Conservation (phyloP, 2,113 vertebrate species). For the Narcine bancroftii region DNA sequence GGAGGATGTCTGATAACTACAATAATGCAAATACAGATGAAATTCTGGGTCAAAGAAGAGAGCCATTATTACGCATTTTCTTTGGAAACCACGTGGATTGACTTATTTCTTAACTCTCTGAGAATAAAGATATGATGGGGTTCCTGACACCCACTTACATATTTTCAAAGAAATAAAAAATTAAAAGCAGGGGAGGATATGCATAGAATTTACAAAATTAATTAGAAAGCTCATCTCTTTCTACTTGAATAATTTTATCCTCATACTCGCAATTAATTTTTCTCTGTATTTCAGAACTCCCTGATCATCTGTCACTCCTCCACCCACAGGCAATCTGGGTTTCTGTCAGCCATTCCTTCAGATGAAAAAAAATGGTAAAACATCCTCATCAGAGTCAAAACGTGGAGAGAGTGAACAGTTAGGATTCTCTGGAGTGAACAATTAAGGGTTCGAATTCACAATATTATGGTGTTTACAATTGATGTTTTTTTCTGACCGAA, state of each 20-base stretch:
- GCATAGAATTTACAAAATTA: conserved; percentile 10
- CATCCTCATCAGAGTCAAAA: background rate
- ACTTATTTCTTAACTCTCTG: background rate
- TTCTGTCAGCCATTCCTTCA: background rate
- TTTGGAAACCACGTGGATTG: background rate
- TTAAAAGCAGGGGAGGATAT: background rate
- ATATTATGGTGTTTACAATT: background rate
- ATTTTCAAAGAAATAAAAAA: conserved; percentile 11
- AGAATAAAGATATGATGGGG: background rate
- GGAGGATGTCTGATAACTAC: background rate
- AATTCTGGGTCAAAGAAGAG: background rate
- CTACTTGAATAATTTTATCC: background rate
- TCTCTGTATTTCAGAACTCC: background rate
- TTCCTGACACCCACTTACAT: background rate
- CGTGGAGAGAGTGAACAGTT: background rate
- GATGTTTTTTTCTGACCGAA: background rate
- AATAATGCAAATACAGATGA: conserved; percentile 7
- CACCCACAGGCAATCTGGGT: background rate
- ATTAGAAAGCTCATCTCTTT: background rate
- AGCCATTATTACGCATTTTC: background rate
- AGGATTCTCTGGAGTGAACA: background rate
- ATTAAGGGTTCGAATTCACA: background rate
- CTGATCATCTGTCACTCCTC: background rate
- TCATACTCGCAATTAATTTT: background rate
- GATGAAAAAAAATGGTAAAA: background rate